phyloP scores from a whole-genome alignment of 2,888 invertebrate genomes.

The Leptura quadrifasciata region DNA sequence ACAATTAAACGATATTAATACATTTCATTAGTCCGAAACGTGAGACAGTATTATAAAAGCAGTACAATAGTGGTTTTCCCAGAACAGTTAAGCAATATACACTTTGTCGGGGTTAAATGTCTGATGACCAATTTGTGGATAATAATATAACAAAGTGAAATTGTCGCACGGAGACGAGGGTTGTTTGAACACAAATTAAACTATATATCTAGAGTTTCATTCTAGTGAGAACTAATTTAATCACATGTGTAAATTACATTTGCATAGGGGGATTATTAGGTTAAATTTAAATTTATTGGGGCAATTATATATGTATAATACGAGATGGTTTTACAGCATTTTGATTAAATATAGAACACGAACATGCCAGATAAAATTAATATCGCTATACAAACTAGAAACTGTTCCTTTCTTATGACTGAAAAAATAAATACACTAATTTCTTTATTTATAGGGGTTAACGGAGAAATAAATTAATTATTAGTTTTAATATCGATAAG shows the following conservation, averaged over 20 bases:
- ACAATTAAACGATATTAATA: constrained; percentile 29
- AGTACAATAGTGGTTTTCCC: constrained; percentile 1
- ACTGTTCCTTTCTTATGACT: too few species aligned
- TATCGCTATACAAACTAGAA: too few species aligned
- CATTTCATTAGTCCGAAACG: constrained; percentile 30
- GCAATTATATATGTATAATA: constrained; percentile 6
- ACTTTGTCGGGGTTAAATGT: constrained; percentile 12
- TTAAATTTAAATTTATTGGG: constrained; percentile 14
- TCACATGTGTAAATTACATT: constrained; percentile 21
- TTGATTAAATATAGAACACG: too few species aligned
- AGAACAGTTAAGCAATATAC: background rate
- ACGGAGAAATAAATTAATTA: too few species aligned
- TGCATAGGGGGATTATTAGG: constrained; percentile 10
- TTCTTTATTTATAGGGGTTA: too few species aligned
- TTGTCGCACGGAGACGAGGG: constrained; percentile 27
- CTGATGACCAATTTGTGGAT: constrained; percentile 35
- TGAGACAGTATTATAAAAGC: constrained; percentile 10
- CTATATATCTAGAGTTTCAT: constrained; percentile 32
- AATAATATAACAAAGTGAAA: constrained; percentile 30
- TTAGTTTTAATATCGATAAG: too few species aligned
- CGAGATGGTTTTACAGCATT: background rate
- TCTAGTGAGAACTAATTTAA: constrained; percentile 26
- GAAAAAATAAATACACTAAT: too few species aligned
- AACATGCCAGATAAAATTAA: too few species aligned
- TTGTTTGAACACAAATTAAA: constrained; percentile 30